Evolutionary conservation across 2,888 invertebrate species (phyloP).

Genomic region (Thereva nobilitata): DNA sequence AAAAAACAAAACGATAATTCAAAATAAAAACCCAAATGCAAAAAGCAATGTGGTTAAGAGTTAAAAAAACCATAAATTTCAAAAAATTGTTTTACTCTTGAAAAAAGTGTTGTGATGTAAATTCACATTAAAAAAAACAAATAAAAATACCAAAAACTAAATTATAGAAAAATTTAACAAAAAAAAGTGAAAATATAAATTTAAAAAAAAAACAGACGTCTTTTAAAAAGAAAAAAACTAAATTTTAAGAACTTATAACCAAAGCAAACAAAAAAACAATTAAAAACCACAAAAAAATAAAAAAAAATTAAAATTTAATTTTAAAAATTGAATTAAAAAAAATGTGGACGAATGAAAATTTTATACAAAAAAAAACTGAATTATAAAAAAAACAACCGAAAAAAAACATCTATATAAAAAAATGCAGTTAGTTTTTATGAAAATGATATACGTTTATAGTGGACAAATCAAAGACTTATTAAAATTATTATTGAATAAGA

Average conservation of each 20-base stretch:
- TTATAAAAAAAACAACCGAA: slow-evolving; percentile 43
- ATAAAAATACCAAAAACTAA: slow-evolving; percentile 9
- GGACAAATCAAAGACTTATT: slow-evolving; percentile 43
- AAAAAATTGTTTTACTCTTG: slow-evolving; percentile 42
- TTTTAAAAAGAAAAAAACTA: slow-evolving; percentile 12
- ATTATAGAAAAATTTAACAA: slow-evolving; percentile 9
- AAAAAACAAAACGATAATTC: slow-evolving; percentile 25
- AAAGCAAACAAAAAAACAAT: slow-evolving; percentile 1
- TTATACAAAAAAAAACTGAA: slow-evolving; percentile 17
- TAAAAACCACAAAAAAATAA: no score
- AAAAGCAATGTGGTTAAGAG: slow-evolving; percentile 41
- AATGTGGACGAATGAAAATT: slow-evolving; percentile 9
- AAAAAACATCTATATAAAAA: slow-evolving; percentile 43
- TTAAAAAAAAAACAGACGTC: slow-evolving; percentile 17
- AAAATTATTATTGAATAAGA: slow-evolving; percentile 17
- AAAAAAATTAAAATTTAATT: no score
- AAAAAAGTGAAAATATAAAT: slow-evolving; percentile 3
- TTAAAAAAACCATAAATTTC: slow-evolving; percentile 50
- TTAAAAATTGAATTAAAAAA: no score
- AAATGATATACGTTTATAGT: slow-evolving; percentile 40
- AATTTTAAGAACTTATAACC: slow-evolving; percentile 29
- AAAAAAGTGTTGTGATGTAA: slow-evolving; percentile 54
- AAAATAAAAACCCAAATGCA: slow-evolving; percentile 42
- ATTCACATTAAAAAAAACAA: slow-evolving; percentile 41
- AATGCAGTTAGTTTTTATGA: slow-evolving; percentile 34